These are phyloP conservation scores for Tupaia chinensis DNA, from an alignment of 2,113 vertebrate genomes.

Conservation along the genomic window DNA sequence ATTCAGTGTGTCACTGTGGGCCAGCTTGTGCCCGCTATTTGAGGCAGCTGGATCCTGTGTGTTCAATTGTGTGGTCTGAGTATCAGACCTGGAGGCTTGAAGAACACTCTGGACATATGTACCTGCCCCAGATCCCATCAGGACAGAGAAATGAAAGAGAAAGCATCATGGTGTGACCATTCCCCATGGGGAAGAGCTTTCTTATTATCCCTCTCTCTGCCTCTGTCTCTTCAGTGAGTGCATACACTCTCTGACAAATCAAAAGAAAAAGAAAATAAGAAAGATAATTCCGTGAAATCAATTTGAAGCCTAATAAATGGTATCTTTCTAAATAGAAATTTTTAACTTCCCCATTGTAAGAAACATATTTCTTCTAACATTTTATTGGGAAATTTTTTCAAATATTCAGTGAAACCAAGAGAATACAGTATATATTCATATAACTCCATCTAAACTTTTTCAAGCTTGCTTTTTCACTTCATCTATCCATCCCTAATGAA, in stretches of 20 bases:
- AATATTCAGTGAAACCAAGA: not conserved
- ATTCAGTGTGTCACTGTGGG: not conserved
- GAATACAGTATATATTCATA: not conserved
- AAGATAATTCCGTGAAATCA: conserved; percentile 20
- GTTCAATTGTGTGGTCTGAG: no score
- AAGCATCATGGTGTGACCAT: no score
- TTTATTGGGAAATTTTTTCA: conserved; percentile 37
- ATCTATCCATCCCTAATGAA: not conserved
- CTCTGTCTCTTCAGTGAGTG: no score
- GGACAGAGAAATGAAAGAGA: no score
- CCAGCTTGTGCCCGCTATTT: no score
- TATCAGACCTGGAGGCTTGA: no score
- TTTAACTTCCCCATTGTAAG: conserved; percentile 13
- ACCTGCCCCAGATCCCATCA: no score
- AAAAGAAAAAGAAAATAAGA: not conserved
- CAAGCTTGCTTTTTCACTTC: not conserved
- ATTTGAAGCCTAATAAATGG: not conserved
- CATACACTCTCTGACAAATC: no score
- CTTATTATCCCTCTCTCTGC: no score
- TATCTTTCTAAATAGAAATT: conserved; percentile 12
- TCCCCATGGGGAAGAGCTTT: no score
- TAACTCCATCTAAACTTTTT: not conserved
- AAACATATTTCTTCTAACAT: not conserved
- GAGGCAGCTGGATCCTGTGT: no score
- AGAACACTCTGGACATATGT: no score